Conservation (phyloP, 2,113 vertebrate species). For the Camelus bactrianus region DNA sequence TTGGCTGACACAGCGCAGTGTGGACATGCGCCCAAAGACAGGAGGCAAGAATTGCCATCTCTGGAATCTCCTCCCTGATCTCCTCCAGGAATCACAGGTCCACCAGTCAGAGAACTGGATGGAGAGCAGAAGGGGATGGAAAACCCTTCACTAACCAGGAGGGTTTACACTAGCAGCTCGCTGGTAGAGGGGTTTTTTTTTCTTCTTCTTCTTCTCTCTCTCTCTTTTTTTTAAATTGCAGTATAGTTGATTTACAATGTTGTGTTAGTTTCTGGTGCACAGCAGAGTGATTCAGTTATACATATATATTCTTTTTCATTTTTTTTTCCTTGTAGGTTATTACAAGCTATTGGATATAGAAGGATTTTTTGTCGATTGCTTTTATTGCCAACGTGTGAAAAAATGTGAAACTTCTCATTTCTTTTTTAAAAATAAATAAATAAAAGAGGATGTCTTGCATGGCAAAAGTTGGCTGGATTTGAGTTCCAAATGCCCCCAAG, state of each 20-base stretch:
- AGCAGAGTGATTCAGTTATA: too few species aligned
- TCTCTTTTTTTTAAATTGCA: too few species aligned
- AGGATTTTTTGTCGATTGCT: background rate
- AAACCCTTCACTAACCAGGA: background rate
- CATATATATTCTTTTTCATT: too few species aligned
- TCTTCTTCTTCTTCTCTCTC: too few species aligned
- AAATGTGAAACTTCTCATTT: background rate
- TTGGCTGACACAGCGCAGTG: background rate
- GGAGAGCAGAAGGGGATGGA: background rate
- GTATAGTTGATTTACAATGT: too few species aligned
- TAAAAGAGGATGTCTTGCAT: background rate
- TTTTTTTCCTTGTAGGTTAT: too few species aligned
- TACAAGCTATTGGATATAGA: too few species aligned
- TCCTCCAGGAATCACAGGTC: background rate
- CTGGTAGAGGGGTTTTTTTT: background rate
- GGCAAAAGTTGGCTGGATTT: background rate
- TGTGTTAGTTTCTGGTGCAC: too few species aligned
- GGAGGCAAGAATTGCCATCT: background rate
- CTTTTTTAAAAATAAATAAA: background rate
- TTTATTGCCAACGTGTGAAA: background rate
- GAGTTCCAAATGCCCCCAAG: background rate
- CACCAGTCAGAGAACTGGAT: background rate
- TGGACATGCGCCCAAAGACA: background rate
- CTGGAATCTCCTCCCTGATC: background rate
- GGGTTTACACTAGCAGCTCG: accelerated